These are phyloP conservation scores for Nothocercus nigrocapillus DNA, from an alignment of 2,113 vertebrate genomes.

Conservation along the genomic window DNA sequence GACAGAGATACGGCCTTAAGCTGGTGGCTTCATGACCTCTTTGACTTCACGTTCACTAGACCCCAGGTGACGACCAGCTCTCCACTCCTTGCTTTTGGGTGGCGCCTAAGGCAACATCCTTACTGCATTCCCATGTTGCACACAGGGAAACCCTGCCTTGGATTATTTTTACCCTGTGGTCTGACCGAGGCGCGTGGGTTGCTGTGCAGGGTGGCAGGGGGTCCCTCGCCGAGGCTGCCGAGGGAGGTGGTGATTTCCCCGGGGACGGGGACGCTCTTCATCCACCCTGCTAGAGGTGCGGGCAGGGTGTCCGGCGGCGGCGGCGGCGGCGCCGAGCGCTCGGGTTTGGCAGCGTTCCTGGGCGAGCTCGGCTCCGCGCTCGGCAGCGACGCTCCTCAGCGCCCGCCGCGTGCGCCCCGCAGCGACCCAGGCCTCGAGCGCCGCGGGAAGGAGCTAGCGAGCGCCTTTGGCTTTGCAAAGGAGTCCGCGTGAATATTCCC, in stretches of 20 bases:
- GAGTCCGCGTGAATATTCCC: background rate
- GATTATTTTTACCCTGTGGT: background rate
- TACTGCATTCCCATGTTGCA: fast-evolving
- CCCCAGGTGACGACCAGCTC: background rate
- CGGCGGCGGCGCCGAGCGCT: background rate
- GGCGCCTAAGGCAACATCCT: background rate
- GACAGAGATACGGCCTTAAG: fast-evolving
- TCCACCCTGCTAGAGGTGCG: background rate
- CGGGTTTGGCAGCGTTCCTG: constrained; percentile 49
- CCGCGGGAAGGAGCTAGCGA: background rate
- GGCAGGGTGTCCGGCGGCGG: background rate
- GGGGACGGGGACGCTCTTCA: background rate
- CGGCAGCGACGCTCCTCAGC: no score
- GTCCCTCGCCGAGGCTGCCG: background rate
- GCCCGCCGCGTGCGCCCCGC: background rate
- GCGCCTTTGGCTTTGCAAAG: background rate
- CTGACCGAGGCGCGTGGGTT: no score
- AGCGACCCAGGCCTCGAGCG: background rate
- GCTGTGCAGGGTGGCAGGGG: background rate
- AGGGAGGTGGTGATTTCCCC: background rate
- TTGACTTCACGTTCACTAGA: background rate
- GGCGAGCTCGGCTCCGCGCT: background rate
- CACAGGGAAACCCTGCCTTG: background rate
- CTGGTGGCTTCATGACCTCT: background rate
- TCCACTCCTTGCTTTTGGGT: background rate